Conservation (phyloP, 2,888 invertebrate species). For the Apomyelois bistriatella region DNA sequence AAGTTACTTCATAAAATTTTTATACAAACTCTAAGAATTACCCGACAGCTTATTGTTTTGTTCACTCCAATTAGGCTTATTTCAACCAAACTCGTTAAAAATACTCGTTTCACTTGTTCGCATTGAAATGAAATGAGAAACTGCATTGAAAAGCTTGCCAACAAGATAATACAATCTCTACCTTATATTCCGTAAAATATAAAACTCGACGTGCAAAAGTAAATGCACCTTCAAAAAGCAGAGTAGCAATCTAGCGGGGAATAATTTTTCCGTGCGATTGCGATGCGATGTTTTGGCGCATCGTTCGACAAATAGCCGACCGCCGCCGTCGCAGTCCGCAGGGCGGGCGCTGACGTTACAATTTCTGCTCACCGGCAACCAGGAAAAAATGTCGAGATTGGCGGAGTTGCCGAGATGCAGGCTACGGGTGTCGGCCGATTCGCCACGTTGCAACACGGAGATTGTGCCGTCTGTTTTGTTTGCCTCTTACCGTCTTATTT, state of each 20-base stretch:
- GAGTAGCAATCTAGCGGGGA: constrained; percentile 67
- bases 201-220: constrained; percentile 62
- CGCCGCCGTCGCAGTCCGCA: constrained; percentile 67
- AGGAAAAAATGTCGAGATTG: constrained; percentile 73
- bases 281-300: constrained; percentile 76
- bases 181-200: constrained; percentile 64
- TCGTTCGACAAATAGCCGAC: constrained; percentile 73
- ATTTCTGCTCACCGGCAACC: constrained; percentile 58
- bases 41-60: constrained; percentile 11
- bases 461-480: constrained; percentile 74
- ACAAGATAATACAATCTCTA: constrained; percentile 70
- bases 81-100: constrained; percentile 28
- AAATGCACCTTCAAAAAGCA: constrained; percentile 69
- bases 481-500: constrained; percentile 74
- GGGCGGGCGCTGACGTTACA: constrained; percentile 67
- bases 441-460: constrained; percentile 71
- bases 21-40: constrained; percentile 1
- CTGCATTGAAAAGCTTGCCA: constrained; percentile 64
- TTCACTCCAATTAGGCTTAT: constrained; percentile 25
- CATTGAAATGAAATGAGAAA: constrained; percentile 61
- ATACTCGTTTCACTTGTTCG: constrained; percentile 39
- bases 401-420: constrained; percentile 47
- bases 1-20: no score
- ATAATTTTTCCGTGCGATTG: constrained; percentile 75
- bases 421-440: constrained; percentile 69